These are phyloP conservation scores for Botia almorhae DNA, from an alignment of 2,797 vertebrate genomes.

Conservation along the genomic window DNA sequence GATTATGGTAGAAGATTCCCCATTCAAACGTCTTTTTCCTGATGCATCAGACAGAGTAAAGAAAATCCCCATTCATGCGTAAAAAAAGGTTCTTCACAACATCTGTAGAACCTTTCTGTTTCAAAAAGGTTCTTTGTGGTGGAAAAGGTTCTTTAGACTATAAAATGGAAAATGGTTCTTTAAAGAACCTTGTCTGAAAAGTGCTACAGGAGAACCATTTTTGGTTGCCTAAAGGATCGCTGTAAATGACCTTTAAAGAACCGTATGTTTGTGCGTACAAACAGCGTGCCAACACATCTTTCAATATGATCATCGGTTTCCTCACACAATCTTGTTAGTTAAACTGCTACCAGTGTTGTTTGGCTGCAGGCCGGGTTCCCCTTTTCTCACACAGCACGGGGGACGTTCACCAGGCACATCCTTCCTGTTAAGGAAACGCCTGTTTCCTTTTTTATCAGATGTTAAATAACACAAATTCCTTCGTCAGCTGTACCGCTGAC, in stretches of 20 bases:
- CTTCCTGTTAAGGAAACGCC: constrained; percentile 77
- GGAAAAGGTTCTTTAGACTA: too few relatives aligned
- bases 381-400: constrained; percentile 73
- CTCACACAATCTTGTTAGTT: constrained; percentile 31
- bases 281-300: not conserved
- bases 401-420: constrained; percentile 74
- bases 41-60: not conserved
- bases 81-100: too few relatives aligned
- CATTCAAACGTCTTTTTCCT: not conserved
- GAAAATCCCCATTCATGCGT: not conserved
- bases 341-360: constrained; percentile 50
- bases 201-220: too few relatives aligned
- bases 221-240: too few relatives aligned
- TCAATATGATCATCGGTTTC: constrained; percentile 15
- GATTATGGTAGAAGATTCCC: not conserved
- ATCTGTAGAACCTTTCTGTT: too few relatives aligned
- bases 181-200: too few relatives aligned
- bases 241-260: too few relatives aligned
- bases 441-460: constrained; percentile 79
- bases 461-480: constrained; percentile 71
- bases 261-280: too few relatives aligned
- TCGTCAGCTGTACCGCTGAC: constrained; percentile 20
- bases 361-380: constrained; percentile 63
- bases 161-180: too few relatives aligned
- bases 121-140: too few relatives aligned